Conservation (phyloP, 2,113 vertebrate species). For the Corynorhinus townsendii region DNA sequence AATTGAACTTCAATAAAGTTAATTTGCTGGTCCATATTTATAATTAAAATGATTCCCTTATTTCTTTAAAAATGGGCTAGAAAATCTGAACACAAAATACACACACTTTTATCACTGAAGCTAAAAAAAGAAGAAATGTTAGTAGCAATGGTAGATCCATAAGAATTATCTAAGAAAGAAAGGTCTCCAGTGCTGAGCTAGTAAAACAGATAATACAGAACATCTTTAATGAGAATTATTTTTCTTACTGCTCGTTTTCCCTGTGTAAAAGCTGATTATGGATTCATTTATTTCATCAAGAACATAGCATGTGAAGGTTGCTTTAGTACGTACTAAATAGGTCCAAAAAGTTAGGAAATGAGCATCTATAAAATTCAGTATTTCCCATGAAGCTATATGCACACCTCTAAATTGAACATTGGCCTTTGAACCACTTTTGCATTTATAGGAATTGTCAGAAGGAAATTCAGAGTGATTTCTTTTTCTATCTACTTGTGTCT, state of each 20-base stretch:
- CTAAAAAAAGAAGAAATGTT: not conserved
- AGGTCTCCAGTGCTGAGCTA: not conserved
- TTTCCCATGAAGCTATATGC: not conserved
- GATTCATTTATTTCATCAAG: constrained; percentile 10
- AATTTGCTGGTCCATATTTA: constrained; percentile 4
- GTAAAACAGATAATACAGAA: constrained; percentile 20
- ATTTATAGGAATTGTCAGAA: not conserved
- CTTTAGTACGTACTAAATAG: not conserved
- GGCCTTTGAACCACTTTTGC: not conserved
- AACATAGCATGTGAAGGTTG: not conserved
- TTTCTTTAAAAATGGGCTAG: not conserved
- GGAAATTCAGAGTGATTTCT: constrained; percentile 25
- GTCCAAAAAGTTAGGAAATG: not conserved
- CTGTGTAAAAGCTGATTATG: not conserved
- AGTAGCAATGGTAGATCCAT: not conserved
- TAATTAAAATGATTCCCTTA: not conserved
- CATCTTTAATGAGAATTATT: not conserved
- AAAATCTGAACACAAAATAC: not conserved
- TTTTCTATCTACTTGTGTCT: not conserved
- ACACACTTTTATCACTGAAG: not conserved
- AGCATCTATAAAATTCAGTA: not conserved
- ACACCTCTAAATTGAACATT: not conserved
- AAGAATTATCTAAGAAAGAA: not conserved
- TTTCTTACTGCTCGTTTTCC: constrained; percentile 9
- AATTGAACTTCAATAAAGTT: not conserved